Evolutionary conservation across 1,140 invertebrate genomes (phyloP).

Genomic region (Acyrthosiphon pisum): DNA sequence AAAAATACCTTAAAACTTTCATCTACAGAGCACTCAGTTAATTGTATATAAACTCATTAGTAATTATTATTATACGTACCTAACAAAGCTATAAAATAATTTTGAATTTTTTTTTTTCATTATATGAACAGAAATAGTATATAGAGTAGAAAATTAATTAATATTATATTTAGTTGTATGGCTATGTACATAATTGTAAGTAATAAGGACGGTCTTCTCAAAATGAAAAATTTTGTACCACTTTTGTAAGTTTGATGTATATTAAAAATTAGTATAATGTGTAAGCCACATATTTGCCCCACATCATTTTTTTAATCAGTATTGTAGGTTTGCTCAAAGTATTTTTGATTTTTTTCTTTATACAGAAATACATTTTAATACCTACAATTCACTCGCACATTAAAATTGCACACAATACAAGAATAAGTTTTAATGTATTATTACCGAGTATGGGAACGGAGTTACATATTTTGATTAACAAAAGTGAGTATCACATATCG

Average conservation of each 20-base stretch:
- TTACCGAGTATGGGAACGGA: background rate
- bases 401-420: background rate
- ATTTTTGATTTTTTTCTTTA: background rate
- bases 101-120: slow-evolving; percentile 38
- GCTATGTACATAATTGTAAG: slow-evolving; percentile 56
- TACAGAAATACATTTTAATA: background rate
- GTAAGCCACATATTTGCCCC: background rate
- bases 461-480: background rate
- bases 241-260: slow-evolving; percentile 27
- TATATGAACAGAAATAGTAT: slow-evolving; percentile 28
- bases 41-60: slow-evolving; percentile 45
- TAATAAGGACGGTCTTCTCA: slow-evolving; percentile 49
- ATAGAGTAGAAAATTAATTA: slow-evolving; percentile 53
- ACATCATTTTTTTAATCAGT: background rate
- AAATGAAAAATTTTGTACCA: slow-evolving; percentile 46
- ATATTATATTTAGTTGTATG: slow-evolving; percentile 46
- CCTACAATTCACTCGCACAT: background rate
- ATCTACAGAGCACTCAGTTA: slow-evolving; percentile 55
- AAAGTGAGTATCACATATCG: background rate
- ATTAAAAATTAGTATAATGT: background rate
- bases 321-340: background rate
- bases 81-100: slow-evolving; percentile 55
- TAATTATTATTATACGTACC: slow-evolving; percentile 25
- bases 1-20: slow-evolving; percentile 57
- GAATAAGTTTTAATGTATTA: background rate